Evolutionary conservation across 2,888 invertebrate genomes (phyloP).

Genomic region (Pyrrhosoma nymphula): DNA sequence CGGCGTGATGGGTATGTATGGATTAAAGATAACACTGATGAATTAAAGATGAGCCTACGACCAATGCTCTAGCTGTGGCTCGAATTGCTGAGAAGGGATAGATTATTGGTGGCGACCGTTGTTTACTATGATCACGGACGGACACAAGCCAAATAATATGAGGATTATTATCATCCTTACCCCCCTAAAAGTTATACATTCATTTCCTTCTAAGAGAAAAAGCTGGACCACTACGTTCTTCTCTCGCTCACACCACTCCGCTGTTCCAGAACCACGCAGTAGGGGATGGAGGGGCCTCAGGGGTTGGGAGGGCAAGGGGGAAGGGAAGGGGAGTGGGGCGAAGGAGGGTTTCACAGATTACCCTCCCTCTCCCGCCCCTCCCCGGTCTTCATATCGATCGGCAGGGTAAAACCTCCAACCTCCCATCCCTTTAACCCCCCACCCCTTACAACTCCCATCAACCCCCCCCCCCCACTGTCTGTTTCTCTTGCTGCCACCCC

Average conservation of each 20-base stretch:
- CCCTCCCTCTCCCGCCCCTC: background rate
- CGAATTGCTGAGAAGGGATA: too few relatives aligned
- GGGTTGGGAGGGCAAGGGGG: background rate
- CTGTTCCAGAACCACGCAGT: background rate
- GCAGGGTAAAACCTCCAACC: background rate
- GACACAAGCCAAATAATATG: too few relatives aligned
- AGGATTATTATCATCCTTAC: too few relatives aligned
- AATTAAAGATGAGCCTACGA: too few relatives aligned
- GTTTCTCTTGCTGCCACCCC: background rate
- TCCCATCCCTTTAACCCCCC: background rate
- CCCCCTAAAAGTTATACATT: background rate
- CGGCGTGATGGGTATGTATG: too few relatives aligned
- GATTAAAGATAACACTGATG: too few relatives aligned
- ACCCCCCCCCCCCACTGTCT: background rate
- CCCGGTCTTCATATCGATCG: conserved; percentile 8
- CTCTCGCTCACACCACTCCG: background rate
- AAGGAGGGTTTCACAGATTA: background rate
- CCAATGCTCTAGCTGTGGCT: too few relatives aligned
- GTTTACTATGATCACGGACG: too few relatives aligned
- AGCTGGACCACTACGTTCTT: background rate
- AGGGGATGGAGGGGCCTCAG: background rate
- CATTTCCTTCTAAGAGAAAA: background rate
- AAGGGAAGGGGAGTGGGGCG: background rate
- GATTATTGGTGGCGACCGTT: too few relatives aligned
- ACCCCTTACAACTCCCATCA: background rate